These are phyloP conservation scores for Trimorus sp. DNA, from an alignment of 2,888 invertebrate species.

Conservation along the genomic window DNA sequence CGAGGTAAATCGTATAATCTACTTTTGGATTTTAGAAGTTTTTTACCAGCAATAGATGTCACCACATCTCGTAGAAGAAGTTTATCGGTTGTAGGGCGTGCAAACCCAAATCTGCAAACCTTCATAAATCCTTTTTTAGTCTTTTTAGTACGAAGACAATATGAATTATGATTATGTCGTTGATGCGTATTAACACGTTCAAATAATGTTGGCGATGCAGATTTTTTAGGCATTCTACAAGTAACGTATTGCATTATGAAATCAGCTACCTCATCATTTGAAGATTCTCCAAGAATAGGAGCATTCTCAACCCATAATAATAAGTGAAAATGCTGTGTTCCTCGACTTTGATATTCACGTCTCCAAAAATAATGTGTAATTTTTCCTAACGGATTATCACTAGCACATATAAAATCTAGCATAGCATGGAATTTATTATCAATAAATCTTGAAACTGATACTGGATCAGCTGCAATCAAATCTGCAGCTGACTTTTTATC, in stretches of 20 bases:
- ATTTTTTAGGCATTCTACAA: slow-evolving; percentile 3
- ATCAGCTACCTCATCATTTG: slow-evolving; percentile 31
- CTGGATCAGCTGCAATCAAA: slow-evolving; percentile 1
- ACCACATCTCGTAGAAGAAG: slow-evolving; percentile 31
- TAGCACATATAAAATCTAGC: slow-evolving; percentile 8
- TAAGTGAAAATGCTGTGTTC: background rate
- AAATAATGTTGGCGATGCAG: background rate
- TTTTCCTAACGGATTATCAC: too few species aligned
- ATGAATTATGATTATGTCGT: slow-evolving; percentile 8
- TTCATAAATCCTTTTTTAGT: slow-evolving; percentile 38
- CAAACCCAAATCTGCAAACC: slow-evolving; percentile 67
- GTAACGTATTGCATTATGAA: slow-evolving; percentile 24
- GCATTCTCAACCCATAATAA: background rate
- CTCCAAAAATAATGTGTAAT: too few species aligned
- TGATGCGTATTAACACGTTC: background rate
- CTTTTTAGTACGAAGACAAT: slow-evolving; percentile 11
- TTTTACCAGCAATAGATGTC: slow-evolving; percentile 43
- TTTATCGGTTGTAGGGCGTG: slow-evolving; percentile 55
- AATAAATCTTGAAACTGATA: slow-evolving; percentile 1
- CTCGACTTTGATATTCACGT: background rate
- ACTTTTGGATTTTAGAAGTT: slow-evolving; percentile 65
- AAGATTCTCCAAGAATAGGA: slow-evolving; percentile 3
- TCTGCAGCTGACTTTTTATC: slow-evolving; percentile 47
- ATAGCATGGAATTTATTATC: background rate
- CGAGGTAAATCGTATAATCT: slow-evolving; percentile 71